Evolutionary conservation across 2,888 invertebrate species (phyloP).

Genomic region (Eumacrocentrus americanus): DNA sequence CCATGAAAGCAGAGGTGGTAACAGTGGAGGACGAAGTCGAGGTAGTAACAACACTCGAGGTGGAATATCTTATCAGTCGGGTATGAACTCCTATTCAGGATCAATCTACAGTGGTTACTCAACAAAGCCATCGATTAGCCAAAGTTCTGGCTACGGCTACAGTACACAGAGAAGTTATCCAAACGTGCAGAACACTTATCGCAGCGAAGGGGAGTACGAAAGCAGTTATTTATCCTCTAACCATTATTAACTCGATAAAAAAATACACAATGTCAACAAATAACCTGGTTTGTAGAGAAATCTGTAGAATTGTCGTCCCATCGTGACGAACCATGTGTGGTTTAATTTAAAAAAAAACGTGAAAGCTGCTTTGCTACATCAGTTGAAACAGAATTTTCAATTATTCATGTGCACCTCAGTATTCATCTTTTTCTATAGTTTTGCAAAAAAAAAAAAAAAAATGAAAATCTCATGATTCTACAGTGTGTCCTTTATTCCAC

Average conservation of each 20-base stretch:
- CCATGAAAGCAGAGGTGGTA: constrained; percentile 30
- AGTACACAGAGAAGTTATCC: constrained; percentile 46
- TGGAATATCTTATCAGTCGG: constrained; percentile 45
- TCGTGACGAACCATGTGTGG: neutral
- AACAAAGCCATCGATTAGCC: constrained; percentile 39
- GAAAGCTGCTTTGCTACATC: neutral
- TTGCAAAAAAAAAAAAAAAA: too few species aligned
- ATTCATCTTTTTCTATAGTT: constrained; percentile 10
- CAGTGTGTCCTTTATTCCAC: neutral
- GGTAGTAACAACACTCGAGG: constrained; percentile 39
- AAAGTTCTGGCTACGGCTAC: constrained; percentile 46
- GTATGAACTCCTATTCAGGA: constrained; percentile 42
- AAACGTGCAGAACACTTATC: constrained; percentile 40
- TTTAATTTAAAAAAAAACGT: neutral
- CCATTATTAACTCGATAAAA: constrained; percentile 14
- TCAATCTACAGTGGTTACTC: constrained; percentile 46
- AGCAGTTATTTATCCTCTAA: constrained; percentile 47
- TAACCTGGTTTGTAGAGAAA: neutral
- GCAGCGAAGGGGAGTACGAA: constrained; percentile 46
- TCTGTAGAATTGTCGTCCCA: neutral
- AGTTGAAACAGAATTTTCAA: neutral
- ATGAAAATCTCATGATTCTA: constrained; percentile 1
- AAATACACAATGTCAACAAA: neutral
- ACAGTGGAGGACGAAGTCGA: constrained; percentile 32
- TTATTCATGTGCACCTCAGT: constrained; percentile 2